Evolutionary conservation across 2,113 vertebrate species (phyloP).

Genomic region (Erythrolamprus reginae): DNA sequence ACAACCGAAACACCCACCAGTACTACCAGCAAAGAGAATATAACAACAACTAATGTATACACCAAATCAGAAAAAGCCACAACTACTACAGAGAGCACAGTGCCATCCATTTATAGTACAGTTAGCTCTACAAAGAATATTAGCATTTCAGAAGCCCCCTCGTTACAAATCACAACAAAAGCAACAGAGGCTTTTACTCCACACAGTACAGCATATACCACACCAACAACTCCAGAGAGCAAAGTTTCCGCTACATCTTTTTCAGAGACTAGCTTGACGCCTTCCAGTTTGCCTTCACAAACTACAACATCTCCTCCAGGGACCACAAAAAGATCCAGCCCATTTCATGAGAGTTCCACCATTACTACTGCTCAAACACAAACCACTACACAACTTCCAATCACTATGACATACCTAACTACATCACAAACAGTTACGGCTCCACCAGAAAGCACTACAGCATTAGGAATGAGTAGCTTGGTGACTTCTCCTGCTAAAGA

Average conservation of each 20-base stretch:
- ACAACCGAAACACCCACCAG: no score
- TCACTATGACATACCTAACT: neutral
- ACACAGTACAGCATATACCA: neutral
- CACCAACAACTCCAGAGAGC: no score
- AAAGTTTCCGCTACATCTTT: no score
- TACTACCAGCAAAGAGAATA: no score
- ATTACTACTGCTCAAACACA: neutral
- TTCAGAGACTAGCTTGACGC: no score
- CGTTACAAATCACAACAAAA: neutral
- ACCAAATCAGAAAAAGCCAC: neutral
- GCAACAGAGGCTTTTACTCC: no score
- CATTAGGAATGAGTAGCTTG: no score
- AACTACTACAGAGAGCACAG: neutral
- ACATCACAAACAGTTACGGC: no score
- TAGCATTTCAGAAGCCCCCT: neutral
- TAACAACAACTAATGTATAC: neutral
- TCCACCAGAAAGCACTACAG: no score
- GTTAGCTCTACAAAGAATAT: neutral
- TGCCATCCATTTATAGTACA: fast-evolving
- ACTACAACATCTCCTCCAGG: neutral
- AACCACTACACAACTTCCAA: neutral
- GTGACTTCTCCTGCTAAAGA: no score
- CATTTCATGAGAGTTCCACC: neutral
- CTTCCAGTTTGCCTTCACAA: neutral
- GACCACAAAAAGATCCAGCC: neutral